A percentile compares a stretch with the other conserved stretches of the same genome.
Conservation (phyloP, 2,113 vertebrate genomes). For the Thermophis baileyi region DNA sequence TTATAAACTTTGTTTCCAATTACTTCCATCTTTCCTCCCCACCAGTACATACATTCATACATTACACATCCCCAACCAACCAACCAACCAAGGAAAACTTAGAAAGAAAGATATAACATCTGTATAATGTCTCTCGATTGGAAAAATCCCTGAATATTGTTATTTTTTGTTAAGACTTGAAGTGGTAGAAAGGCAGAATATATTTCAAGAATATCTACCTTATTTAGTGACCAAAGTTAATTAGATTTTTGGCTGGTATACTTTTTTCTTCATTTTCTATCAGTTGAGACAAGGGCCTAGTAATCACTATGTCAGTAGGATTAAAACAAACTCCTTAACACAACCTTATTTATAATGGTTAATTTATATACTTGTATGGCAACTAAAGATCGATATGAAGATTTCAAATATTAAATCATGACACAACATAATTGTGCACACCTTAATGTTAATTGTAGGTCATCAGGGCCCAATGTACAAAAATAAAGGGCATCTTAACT, state of each 20-base stretch:
- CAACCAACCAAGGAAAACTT: neutral
- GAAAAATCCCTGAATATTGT: neutral
- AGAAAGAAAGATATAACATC: neutral
- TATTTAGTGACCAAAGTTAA: neutral
- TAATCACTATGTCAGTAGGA: neutral
- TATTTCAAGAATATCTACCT: neutral
- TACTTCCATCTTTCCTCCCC: neutral
- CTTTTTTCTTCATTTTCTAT: neutral
- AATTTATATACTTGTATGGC: neutral
- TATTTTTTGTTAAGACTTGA: neutral
- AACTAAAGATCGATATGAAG: neutral
- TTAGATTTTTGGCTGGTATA: neutral
- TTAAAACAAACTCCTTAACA: neutral
- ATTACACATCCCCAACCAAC: neutral
- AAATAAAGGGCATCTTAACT: neutral
- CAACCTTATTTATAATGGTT: neutral
- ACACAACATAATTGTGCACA: neutral
- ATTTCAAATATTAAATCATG: neutral
- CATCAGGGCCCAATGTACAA: neutral
- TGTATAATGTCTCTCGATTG: neutral
- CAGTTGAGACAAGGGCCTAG: neutral
- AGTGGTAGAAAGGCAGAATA: neutral
- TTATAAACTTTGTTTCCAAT: neutral
- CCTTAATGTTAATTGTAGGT: neutral
- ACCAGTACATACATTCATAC: neutral